phyloP scores from a whole-genome alignment of 2,113 vertebrate species.

The Pteropus alecto region DNA sequence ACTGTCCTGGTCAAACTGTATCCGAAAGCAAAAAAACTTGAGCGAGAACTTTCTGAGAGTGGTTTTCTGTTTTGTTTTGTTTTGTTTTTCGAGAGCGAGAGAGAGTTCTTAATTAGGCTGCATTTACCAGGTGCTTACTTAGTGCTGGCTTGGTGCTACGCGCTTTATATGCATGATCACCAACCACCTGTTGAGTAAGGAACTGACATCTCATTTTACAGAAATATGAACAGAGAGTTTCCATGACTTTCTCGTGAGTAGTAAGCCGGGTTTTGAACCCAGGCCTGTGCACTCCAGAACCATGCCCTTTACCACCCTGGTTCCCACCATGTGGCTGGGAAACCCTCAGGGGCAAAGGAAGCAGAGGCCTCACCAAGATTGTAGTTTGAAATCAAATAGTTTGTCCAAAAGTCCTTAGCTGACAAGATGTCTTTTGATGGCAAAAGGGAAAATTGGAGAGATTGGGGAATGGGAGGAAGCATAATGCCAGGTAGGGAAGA shows the following conservation, averaged over 20 bases:
- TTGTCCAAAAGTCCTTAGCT: background rate
- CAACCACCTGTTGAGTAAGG: background rate
- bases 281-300: background rate
- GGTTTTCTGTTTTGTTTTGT: too few relatives aligned
- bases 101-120: too few relatives aligned
- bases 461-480: background rate
- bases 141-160: background rate
- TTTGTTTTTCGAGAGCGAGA: too few relatives aligned
- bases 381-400: background rate
- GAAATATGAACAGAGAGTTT: background rate
- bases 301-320: accelerated
- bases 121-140: background rate
- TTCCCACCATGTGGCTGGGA: background rate
- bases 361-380: background rate
- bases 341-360: background rate
- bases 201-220: background rate
- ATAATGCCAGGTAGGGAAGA: background rate
- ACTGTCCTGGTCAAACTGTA: background rate
- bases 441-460: background rate
- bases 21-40: background rate
- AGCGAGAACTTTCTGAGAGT: background rate
- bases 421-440: background rate
- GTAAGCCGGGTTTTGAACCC: background rate
- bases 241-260: background rate
- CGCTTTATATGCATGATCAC: background rate